Base-by-base conservation (phyloP, 2,888 invertebrate genomes). In the Dynastes grantii region DNA sequence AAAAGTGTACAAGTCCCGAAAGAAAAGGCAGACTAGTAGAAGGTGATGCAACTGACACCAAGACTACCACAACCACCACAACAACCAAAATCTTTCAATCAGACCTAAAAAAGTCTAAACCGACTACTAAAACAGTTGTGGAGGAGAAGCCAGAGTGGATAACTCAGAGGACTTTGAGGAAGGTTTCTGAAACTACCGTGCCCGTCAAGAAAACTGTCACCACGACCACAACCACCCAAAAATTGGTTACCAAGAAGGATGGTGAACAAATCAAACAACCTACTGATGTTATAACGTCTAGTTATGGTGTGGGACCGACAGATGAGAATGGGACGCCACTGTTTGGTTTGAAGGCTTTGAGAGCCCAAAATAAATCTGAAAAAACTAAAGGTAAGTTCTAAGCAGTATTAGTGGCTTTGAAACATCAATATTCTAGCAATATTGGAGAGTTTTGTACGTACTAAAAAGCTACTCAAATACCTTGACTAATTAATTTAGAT, bases 301-400 rank as follows among this genome's bases (percentile, higher is more conserved):
- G 95, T 86, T 96, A 96, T 87, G 95, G 95, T 1, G 94, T 95
- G 1, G 96, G 96, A 0, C 96, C 96, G 37, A 93, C 94, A 2
- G 96, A 96, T 86, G 94, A 95, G 82, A 93, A 95, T 83, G 95
- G 96, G 11, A 90, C 91, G 78, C 95, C 95, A 29, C 90, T 96
- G 78, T 96, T 96, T 88, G 96, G 96, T 76, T 92, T 96, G 83
- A 92, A 92, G 85, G 95, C 96, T 78, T 90, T 96, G 79, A 90
- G 92, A 81, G 90, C 91, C 79, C 91, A 92, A 85, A 88, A 89
- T 83, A 91, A 91, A 84, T 91, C 91, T 84, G 91, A 91, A 85
- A 85, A 81, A 76, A 79, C 78, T 53, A 82, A 81, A 83, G 80
- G 80, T 80, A 78, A 70, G 58, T 32, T 32, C 32, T 32, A 32